Base-by-base conservation (phyloP, 2,113 vertebrate genomes). In the Mobula birostris region DNA sequence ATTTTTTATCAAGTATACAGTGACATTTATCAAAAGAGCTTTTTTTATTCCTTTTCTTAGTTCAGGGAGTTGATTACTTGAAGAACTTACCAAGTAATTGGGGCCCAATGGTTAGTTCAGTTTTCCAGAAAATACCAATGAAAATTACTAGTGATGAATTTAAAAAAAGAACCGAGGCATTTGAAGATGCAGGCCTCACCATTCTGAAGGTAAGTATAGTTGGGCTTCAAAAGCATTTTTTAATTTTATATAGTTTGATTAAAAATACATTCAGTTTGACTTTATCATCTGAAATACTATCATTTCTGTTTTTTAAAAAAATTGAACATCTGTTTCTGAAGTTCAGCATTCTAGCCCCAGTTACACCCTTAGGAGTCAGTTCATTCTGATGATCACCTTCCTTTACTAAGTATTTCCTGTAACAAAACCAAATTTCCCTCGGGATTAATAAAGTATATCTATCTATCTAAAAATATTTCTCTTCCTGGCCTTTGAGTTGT, bases 151-250 rank as follows among this genome's bases (percentile, higher is more conserved):
- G 0, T 19, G 0, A 0, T 61, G 94, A 95, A 79, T 87, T 95
- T 0, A 95, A 94, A 21, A 11, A 96, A 1, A 95, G 1, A 94
- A 15, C 61, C 11, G 80, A 77, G 40, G 6, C 61, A 27, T 96
- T 97, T 40, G 93, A 58, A 94, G 95, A 94, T 63, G 74, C 40
- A 6, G 95, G 95, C 14, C 96, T 98, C 92, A 0, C 0, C 0
- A 15, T 98, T 94, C 11, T 96, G 66, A 97, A 97, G 97, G 97
- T 98, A 97, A 96, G 96, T 96, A 14, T 61, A n/a, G 19, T 17
- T 56, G 70, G 2, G 3, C 74, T 66, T 66, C 27, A 66, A 8
- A 48, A 58, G 48, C 27, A 66, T 29, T 88, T 88, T 88, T 7
- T 63, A 88, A 66, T 32, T 63, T 2, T 66, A 17, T 19, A 90